Conservation (phyloP, 2,113 vertebrate species). For the Columbina picui region DNA sequence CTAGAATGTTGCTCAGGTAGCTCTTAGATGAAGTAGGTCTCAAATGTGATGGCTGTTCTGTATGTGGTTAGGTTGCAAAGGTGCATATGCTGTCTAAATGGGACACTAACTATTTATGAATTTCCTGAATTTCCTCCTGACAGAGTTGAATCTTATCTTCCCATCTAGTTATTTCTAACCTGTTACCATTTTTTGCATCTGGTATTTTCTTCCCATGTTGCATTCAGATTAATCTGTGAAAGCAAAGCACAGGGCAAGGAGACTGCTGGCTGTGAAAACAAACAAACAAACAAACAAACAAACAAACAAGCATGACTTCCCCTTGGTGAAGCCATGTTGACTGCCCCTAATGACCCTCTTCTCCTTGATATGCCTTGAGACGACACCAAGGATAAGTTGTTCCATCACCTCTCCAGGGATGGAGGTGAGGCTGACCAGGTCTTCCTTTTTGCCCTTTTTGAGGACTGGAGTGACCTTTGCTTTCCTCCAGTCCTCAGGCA, state of each 20-base stretch:
- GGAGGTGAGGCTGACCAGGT: no score
- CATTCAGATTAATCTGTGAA: background rate
- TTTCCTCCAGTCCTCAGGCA: no score
- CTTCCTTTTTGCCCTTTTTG: no score
- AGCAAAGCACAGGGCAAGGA: background rate
- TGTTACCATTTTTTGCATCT: background rate
- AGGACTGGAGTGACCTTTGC: no score
- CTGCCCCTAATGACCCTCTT: no score
- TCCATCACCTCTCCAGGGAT: no score
- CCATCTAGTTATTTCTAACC: background rate
- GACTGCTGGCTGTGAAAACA: background rate
- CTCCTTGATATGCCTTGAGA: no score
- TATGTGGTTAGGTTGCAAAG: background rate
- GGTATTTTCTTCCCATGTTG: background rate
- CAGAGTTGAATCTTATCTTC: background rate
- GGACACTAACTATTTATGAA: background rate
- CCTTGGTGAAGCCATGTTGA: no score
- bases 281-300: background rate
- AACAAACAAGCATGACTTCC: no score
- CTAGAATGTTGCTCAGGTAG: background rate
- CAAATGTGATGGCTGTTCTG: background rate
- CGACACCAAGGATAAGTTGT: no score
- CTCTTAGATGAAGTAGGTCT: background rate
- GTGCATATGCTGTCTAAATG: background rate
- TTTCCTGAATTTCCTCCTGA: background rate